phyloP scores from a whole-genome alignment of 2,888 invertebrate species.

The Ferrisia virgata region DNA sequence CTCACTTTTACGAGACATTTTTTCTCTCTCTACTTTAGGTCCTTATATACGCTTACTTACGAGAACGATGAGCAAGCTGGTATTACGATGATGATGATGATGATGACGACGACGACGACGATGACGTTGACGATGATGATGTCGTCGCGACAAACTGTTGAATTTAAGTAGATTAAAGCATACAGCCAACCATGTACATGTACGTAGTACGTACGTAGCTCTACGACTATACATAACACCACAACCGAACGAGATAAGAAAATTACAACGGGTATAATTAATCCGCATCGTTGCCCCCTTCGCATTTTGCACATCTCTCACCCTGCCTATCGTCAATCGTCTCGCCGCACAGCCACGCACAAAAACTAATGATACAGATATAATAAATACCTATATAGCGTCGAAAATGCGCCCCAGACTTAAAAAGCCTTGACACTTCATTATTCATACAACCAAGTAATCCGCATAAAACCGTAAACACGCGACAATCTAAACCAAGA shows the following conservation, averaged over 20 bases:
- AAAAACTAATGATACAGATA: slow-evolving; percentile 9
- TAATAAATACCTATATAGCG: slow-evolving; percentile 23
- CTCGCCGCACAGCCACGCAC: neutral
- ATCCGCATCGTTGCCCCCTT: neutral
- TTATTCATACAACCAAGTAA: slow-evolving; percentile 17
- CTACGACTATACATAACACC: no score
- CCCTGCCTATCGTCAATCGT: neutral
- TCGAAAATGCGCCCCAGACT: neutral
- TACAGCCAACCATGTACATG: no score
- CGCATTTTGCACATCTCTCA: neutral
- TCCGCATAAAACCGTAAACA: neutral
- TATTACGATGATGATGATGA: no score
- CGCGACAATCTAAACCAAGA: slow-evolving; percentile 8
- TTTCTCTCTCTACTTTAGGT: no score
- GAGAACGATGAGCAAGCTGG: no score
- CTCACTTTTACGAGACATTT: no score
- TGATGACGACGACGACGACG: no score
- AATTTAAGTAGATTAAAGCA: neutral
- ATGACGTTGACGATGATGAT: no score
- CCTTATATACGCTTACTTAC: no score
- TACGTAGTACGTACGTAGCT: no score
- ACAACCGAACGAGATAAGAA: neutral
- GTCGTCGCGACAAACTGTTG: neutral
- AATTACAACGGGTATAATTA: neutral
- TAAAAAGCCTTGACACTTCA: slow-evolving; percentile 28